phyloP scores from a whole-genome alignment of 2,113 vertebrate genomes.

The Eulemur macaco region DNA sequence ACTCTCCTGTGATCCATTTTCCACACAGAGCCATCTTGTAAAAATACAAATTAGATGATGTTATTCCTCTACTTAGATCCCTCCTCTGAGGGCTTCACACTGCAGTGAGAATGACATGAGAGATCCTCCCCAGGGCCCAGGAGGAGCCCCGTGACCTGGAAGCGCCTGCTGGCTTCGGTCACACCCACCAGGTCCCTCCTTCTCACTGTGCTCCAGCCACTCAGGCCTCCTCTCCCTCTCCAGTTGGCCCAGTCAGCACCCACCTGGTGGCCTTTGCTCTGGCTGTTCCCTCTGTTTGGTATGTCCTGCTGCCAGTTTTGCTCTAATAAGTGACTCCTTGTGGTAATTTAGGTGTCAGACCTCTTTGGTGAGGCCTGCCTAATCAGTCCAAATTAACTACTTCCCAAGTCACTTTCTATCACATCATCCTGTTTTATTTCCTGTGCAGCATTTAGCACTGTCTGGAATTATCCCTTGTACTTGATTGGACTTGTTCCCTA shows the following conservation, averaged over 20 bases:
- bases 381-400: background rate
- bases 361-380: background rate
- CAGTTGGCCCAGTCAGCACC: rapidly evolving
- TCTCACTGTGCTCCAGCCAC: background rate
- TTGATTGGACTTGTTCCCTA: background rate
- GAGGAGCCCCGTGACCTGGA: background rate
- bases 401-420: background rate
- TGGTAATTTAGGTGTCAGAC: background rate
- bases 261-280: background rate
- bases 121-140: rapidly evolving
- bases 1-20: background rate
- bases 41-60: background rate
- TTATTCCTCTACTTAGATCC: background rate
- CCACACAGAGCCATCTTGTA: background rate
- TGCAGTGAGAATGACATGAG: background rate
- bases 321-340: background rate
- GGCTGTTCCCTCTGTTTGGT: background rate
- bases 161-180: background rate
- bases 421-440: background rate
- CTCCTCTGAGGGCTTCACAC: background rate
- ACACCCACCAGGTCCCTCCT: rapidly evolving
- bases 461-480: background rate
- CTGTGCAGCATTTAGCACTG: background rate
- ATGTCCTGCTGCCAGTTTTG: background rate
- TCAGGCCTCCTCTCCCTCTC: background rate